Evolutionary conservation across 2,888 invertebrate genomes (phyloP), one percentile per base, ranked within the genome.

Genomic region (Yponomeuta sedellus): DNA sequence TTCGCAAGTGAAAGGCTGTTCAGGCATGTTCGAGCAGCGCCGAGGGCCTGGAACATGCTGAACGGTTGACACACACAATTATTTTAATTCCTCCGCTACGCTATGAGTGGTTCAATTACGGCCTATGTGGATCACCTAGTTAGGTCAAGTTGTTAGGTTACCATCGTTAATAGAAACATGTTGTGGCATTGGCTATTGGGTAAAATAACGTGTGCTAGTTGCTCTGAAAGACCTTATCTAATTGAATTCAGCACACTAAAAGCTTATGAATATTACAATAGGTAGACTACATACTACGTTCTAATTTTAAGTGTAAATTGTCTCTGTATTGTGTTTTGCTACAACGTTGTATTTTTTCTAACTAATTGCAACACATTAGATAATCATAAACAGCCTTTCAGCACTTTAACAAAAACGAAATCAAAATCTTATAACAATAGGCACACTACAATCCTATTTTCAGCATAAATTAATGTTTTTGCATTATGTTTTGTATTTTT

Each of bases 1-100:
- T 59, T 72, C 69, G 71, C 70, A 67, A 75, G 81, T 81, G 83
- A 85, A 83, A 83, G 82, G 80, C 69, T 68, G 70, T 70, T 70
- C 71, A 68, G 70, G 70, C 44, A 11, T 20, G 59, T 64, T 64
- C 64, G 57, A n/a, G 65, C 40, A 67, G 16, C 64, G 66, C 66
- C 62, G 66, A 61, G 39, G 66, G 67, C 59, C 39, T 57, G 67
- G 67, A 66, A 68, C 68, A 52, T 67, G 65, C 66, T 70, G 68
- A 70, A 67, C 67, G 68, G 66, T 66, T 70, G 69, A 70, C 68
- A 69, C 67, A 58, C 59, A 20, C 52, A 66, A 63, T 66, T 66
- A 61, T 39, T 39, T 16, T 61, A 66, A 66, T 62, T n/a, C 28
- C 20, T 59, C 57, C n/a, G 6, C 56, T 28, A 25, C 25, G 25